Base-by-base conservation (phyloP, 2,888 invertebrate species). In the Blomia tropicalis region DNA sequence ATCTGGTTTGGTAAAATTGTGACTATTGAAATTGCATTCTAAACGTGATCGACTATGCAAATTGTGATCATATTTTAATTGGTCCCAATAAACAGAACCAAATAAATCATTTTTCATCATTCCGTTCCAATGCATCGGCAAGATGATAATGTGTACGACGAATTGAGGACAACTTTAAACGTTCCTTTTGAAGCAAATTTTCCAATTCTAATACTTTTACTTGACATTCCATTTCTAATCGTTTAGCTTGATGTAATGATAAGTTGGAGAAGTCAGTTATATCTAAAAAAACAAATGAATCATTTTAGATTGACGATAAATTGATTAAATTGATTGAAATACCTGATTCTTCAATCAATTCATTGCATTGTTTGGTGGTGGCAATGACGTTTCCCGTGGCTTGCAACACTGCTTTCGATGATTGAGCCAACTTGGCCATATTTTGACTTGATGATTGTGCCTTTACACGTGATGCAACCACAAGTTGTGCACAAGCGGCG, bases 151-250 rank as follows among this genome's bases (percentile, higher is more conserved):
- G 93, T 68, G 87, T 83, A 71, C 86, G 85, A 65, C 96, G 79
- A 64, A 98, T 79, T 64, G 89, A 85, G 29, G 90, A 82, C 67
- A 99, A 78, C 67, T 83, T 80, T 67, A 83, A 79, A 66, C 96
- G 79, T 77, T 96, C 93, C 67, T 84, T 84, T 72, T 89, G 87
- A 67, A 98, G 77, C 62, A 85, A 84, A 67, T 84, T 85, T 74
- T 98, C 95, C 68, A 95, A 77, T 76, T 95, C 91, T 67, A 98
- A 77, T 64, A 95, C 87, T 70, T 87, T 72, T 5, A 95, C 91
- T 76, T 93, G 93, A 68, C 90, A 84, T 75, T 98, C 95, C 89
- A 99, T 95, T 79, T 98, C 96, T 69, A 89, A 78, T 41, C 87
- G 82, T 72, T 98, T 93, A 1, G 93, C 88, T 73, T 92, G 91